phyloP scores from a whole-genome alignment of 2,113 vertebrate species.

The Eulemur macaco region DNA sequence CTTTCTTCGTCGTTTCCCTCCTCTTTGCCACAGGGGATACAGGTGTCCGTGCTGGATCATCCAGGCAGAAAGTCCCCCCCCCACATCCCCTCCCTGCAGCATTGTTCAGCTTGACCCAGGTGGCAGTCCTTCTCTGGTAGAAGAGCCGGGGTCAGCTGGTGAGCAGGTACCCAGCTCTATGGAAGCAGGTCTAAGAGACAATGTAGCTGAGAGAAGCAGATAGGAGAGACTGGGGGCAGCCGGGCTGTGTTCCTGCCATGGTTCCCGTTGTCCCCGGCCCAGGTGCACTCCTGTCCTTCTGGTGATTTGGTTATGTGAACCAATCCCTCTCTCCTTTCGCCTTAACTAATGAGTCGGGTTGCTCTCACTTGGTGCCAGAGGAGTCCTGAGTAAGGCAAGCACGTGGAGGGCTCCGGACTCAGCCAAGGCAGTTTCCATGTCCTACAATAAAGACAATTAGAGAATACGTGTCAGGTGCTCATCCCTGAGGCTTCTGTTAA shows the following conservation, averaged over 20 bases:
- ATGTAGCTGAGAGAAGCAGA: neutral
- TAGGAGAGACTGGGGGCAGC: neutral
- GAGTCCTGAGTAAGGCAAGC: neutral
- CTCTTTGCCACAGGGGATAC: neutral
- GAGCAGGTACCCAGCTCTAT: neutral
- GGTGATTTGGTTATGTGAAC: neutral
- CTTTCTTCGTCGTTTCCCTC: neutral
- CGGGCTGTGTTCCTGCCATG: neutral
- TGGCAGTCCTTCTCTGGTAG: neutral
- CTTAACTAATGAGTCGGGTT: neutral
- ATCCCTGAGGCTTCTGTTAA: neutral
- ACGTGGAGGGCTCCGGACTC: neutral
- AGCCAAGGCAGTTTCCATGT: neutral
- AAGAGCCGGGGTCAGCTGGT: neutral
- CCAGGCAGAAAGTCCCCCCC: neutral
- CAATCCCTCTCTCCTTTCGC: neutral
- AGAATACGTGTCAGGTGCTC: neutral
- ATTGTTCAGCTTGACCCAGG: neutral
- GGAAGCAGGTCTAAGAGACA: neutral
- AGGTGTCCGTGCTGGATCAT: neutral
- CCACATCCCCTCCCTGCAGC: neutral
- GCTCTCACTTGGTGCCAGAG: neutral
- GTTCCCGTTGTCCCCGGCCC: accelerated
- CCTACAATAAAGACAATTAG: neutral
- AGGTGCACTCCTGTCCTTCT: neutral